Evolutionary conservation across 1,140 invertebrate species (phyloP).

Genomic region (Bombus confusus): DNA sequence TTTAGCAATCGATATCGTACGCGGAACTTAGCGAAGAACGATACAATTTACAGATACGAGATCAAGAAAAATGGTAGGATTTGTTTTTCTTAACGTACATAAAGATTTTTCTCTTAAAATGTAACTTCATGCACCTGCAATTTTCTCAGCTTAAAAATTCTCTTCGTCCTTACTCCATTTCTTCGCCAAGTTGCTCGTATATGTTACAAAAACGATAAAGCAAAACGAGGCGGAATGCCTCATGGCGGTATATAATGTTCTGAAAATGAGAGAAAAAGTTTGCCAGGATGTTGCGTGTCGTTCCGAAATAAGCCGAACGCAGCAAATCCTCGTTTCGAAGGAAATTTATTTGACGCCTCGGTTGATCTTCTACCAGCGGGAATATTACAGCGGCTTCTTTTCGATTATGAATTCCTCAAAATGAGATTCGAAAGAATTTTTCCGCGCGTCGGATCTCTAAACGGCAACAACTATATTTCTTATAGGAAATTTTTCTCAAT

Average conservation of each 20-base stretch:
- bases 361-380: neutral
- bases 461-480: neutral
- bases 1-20: too few species aligned
- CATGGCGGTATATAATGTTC: neutral
- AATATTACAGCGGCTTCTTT: neutral
- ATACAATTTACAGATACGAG: too few species aligned
- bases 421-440: neutral
- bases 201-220: neutral
- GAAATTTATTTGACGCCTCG: neutral
- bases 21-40: too few species aligned
- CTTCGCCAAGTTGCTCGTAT: neutral
- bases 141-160: neutral
- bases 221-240: too few species aligned
- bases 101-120: neutral
- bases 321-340: too few species aligned
- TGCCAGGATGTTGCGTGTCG: neutral
- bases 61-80: too few species aligned
- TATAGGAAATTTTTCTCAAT: neutral
- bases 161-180: neutral
- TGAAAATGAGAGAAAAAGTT: neutral
- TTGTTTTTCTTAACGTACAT: too few species aligned
- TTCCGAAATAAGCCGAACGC: neutral
- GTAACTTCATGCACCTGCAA: neutral
- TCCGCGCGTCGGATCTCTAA: neutral
- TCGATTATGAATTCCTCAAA: too few species aligned